Conservation (phyloP, 2,888 invertebrate species). For the Ametastegia equiseti region DNA sequence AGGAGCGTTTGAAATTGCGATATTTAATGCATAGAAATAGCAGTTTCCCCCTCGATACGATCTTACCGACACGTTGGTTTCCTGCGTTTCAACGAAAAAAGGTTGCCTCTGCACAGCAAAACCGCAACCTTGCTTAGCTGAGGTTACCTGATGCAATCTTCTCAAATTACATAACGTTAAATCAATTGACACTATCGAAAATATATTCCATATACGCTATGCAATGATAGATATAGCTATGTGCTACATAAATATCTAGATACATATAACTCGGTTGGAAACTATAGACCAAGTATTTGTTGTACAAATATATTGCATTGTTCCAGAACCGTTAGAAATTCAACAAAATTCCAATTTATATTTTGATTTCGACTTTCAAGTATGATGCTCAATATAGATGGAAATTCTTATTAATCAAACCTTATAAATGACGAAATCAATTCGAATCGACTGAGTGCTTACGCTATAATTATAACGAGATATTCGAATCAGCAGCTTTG, state of each 20-base stretch:
- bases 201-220: constrained; percentile 4
- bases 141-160: not conserved
- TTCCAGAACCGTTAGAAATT: constrained; percentile 1
- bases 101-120: not conserved
- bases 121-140: not conserved
- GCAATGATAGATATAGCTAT: not conserved
- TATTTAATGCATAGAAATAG: too few relatives aligned
- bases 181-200: not conserved
- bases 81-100: not conserved
- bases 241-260: not conserved
- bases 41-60: too few relatives aligned
- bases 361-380: too few relatives aligned
- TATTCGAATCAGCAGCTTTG: not conserved
- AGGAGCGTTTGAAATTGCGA: too few relatives aligned
- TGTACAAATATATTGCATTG: not conserved
- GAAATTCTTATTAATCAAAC: not conserved
- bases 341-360: too few relatives aligned
- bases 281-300: not conserved
- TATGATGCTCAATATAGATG: not conserved
- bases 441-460: not conserved
- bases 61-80: too few relatives aligned
- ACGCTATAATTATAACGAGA: not conserved
- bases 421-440: not conserved
- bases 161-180: not conserved
- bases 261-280: not conserved